Conservation (phyloP, 2,113 vertebrate species). For the Carlito syrichta region DNA sequence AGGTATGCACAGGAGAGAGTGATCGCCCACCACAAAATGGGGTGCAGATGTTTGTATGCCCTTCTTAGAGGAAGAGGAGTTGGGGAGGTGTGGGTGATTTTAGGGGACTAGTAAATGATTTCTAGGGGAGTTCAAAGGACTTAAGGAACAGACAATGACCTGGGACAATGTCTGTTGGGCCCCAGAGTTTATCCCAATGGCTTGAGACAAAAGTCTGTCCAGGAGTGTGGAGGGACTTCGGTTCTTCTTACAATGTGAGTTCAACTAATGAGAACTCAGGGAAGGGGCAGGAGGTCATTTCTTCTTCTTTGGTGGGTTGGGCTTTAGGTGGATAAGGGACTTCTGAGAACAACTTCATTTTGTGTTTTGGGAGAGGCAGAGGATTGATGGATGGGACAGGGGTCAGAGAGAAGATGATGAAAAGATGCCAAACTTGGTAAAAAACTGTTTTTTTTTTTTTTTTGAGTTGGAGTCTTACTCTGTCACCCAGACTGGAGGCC, state of each 20-base stretch:
- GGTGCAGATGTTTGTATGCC: too few relatives aligned
- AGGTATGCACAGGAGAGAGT: too few relatives aligned
- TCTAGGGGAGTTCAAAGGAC: neutral
- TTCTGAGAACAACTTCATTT: neutral
- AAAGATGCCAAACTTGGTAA: too few relatives aligned
- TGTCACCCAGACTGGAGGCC: too few relatives aligned
- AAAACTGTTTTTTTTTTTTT: too few relatives aligned
- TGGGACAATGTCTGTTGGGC: neutral
- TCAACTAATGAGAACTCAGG: neutral
- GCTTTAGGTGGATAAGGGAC: neutral
- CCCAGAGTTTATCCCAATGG: neutral
- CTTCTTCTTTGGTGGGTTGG: neutral
- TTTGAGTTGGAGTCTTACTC: too few relatives aligned
- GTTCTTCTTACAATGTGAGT: neutral
- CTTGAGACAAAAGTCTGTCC: neutral
- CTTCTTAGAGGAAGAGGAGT: neutral
- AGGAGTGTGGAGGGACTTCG: neutral
- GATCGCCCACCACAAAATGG: too few relatives aligned
- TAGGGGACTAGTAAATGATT: neutral
- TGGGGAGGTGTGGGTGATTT: neutral
- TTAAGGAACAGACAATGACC: neutral
- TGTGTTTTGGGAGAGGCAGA: neutral
- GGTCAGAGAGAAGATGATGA: too few relatives aligned
- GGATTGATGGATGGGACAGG: too few relatives aligned
- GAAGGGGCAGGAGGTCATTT: neutral